Evolutionary conservation across 1,140 invertebrate species (phyloP).

Genomic region (Liolophura sinensis): DNA sequence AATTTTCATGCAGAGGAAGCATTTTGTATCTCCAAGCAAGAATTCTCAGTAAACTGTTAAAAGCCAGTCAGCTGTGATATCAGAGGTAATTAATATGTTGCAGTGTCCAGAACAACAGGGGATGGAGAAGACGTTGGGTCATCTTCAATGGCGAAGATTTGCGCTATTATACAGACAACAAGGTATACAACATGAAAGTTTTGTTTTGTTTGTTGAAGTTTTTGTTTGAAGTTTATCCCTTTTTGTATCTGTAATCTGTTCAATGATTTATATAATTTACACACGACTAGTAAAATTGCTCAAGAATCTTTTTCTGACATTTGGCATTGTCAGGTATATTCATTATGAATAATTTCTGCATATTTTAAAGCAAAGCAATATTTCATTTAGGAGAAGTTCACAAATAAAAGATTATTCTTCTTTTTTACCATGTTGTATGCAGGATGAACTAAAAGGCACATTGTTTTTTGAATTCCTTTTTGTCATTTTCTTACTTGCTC

Average conservation of each 20-base stretch:
- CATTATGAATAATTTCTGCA: no score
- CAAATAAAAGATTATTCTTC: no score
- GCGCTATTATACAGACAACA: constrained; percentile 44
- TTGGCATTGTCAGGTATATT: neutral
- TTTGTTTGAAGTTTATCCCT: neutral
- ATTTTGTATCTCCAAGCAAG: neutral
- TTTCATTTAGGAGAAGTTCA: no score
- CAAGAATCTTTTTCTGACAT: neutral
- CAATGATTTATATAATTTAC: neutral
- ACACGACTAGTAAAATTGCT: neutral
- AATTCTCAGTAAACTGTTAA: neutral
- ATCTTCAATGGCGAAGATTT: constrained; percentile 44
- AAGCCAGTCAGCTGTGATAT: neutral
- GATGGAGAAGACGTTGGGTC: constrained; percentile 51
- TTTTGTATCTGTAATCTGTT: neutral
- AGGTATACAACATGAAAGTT: constrained; percentile 22
- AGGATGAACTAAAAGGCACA: no score
- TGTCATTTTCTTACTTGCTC: no score
- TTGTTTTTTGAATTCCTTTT: no score
- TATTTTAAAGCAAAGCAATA: no score
- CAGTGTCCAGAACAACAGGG: constrained; percentile 46
- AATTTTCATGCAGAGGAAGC: neutral
- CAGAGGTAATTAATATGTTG: neutral
- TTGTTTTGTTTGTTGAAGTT: neutral
- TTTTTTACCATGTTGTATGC: no score